Percentiles rank a stretch among this genome's conserved stretches.
phyloP scores from a whole-genome alignment of 2,888 invertebrate species.

The Lucinisca nassula region DNA sequence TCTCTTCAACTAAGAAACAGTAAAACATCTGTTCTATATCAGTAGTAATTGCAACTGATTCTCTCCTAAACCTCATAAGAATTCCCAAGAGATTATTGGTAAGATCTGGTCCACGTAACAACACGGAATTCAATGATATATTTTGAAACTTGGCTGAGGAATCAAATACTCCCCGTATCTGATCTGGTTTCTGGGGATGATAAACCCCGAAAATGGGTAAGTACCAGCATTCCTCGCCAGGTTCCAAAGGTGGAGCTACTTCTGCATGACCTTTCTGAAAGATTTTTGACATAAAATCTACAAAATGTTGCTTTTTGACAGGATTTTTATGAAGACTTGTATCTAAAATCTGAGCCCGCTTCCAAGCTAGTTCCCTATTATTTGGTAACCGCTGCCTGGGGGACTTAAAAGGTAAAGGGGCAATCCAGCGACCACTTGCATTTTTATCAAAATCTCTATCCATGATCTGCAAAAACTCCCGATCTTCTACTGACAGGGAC shows the following conservation, averaged over 20 bases:
- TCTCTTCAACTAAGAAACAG: too few species aligned
- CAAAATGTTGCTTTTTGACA: conserved; percentile 41
- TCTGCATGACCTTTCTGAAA: conserved; percentile 62
- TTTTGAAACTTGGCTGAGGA: conserved; percentile 25
- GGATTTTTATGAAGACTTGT: conserved; percentile 36
- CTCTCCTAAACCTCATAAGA: conserved; percentile 36
- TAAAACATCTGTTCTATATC: conserved; percentile 57
- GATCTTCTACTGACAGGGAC: conserved; percentile 14
- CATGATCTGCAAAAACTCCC: conserved; percentile 46
- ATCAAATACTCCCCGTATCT: conserved; percentile 62
- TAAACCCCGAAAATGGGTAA: conserved; percentile 65
- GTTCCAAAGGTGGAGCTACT: conserved; percentile 33
- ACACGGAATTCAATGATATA: conserved; percentile 38
- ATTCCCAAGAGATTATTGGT: conserved; percentile 48
- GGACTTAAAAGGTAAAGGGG: conserved; percentile 46
- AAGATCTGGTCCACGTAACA: conserved; percentile 48
- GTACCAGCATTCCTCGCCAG: conserved; percentile 60
- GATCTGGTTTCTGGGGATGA: conserved; percentile 51
- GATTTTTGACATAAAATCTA: conserved; percentile 59
- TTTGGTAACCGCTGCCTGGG: conserved; percentile 30
- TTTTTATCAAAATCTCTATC: conserved; percentile 32
- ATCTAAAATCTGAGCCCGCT: conserved; percentile 42
- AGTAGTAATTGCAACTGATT: conserved; percentile 31
- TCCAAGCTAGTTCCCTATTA: conserved; percentile 38
- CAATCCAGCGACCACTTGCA: conserved; percentile 36